phyloP scores from a whole-genome alignment of 2,113 vertebrate species.

The Rhineura floridana region DNA sequence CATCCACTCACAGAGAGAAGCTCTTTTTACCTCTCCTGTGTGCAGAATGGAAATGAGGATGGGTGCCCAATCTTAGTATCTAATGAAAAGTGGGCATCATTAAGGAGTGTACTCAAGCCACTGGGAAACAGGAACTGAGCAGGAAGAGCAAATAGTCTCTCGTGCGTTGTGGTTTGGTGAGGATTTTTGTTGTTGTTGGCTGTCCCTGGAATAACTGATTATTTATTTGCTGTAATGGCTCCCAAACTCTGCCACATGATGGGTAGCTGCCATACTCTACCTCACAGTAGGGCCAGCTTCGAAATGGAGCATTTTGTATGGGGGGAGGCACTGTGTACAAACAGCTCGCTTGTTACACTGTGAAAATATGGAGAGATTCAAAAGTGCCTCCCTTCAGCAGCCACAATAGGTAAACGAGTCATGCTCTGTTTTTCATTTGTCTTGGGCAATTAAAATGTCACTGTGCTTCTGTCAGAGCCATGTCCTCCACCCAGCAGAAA shows the following conservation, averaged over 20 bases:
- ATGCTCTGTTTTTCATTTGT: background rate
- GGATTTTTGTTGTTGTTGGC: too few species aligned
- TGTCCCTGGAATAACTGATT: too few species aligned
- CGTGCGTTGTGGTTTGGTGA: too few species aligned
- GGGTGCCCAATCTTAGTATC: too few species aligned
- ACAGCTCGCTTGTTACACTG: too few species aligned
- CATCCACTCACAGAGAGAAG: too few species aligned
- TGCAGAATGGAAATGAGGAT: too few species aligned
- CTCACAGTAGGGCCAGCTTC: background rate
- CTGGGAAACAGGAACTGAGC: too few species aligned
- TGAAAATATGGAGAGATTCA: background rate
- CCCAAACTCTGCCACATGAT: background rate
- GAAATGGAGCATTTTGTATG: background rate
- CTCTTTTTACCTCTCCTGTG: too few species aligned
- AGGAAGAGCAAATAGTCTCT: too few species aligned
- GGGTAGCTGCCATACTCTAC: background rate
- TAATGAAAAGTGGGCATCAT: too few species aligned
- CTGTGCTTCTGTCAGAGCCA: background rate
- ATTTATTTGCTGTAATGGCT: background rate
- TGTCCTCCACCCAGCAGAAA: background rate
- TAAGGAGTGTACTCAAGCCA: too few species aligned
- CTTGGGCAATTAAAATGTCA: background rate
- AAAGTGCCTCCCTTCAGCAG: background rate
- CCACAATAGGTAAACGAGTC: background rate
- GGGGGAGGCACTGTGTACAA: background rate